A percentile compares a stretch with the other conserved stretches of the same genome.
phyloP scores from a whole-genome alignment of 2,888 invertebrate genomes.

The Meliscaeva auricollis region DNA sequence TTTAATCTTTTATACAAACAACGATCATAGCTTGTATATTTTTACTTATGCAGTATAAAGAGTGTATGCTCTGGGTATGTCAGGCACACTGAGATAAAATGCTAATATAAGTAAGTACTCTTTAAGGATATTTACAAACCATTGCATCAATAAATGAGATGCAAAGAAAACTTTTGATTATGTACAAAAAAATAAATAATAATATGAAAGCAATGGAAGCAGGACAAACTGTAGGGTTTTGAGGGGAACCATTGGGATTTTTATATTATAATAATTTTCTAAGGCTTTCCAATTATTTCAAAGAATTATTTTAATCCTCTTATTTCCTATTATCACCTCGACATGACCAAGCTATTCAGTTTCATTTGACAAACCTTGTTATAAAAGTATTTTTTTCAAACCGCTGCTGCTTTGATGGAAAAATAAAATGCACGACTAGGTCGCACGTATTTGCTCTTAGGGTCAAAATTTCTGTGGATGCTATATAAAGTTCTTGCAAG shows the following conservation, averaged over 20 bases:
- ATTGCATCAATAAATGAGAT: slow-evolving; percentile 40
- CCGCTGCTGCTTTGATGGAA: background rate
- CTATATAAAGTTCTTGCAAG: no score
- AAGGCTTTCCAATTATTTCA: background rate
- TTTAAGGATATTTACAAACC: slow-evolving; percentile 31
- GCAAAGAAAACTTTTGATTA: background rate
- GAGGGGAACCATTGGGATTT: no score
- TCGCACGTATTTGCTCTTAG: no score
- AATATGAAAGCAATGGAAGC: no score
- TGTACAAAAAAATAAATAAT: background rate
- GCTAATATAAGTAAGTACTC: slow-evolving; percentile 33
- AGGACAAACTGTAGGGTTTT: no score
- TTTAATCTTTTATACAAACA: slow-evolving; percentile 57
- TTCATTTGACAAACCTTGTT: background rate
- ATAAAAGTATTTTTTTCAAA: background rate
- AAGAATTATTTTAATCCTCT: background rate
- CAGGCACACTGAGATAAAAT: slow-evolving; percentile 56
- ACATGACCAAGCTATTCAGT: background rate
- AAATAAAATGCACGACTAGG: background rate
- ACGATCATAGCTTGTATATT: slow-evolving; percentile 51
- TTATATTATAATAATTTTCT: no score
- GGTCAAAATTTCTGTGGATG: no score
- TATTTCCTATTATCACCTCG: background rate
- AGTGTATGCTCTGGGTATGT: slow-evolving; percentile 28
- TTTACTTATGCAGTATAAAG: slow-evolving; percentile 11